Percentiles rank a stretch among this genome's conserved stretches.
Conservation (phyloP, 2,888 invertebrate genomes). For the Zootermopsis nevadensis region DNA sequence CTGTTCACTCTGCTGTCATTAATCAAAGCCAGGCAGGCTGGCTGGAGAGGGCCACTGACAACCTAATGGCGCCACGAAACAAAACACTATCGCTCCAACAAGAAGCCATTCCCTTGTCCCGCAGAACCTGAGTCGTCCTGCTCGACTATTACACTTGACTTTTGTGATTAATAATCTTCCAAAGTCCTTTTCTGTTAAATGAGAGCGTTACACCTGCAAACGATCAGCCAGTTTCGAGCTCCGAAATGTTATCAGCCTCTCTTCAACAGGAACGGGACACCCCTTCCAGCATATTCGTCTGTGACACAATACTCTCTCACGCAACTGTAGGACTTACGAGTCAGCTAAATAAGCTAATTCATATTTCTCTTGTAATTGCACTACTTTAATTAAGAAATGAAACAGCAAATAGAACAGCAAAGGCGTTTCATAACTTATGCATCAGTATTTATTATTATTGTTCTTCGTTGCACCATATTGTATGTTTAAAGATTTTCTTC, state of each 20-base stretch:
- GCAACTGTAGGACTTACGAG: too few relatives aligned
- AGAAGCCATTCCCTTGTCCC: slow-evolving; percentile 19
- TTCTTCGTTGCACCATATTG: too few relatives aligned
- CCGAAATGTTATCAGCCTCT: background rate
- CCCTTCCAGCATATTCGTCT: too few relatives aligned
- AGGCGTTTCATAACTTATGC: too few relatives aligned
- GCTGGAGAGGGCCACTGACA: slow-evolving; percentile 44
- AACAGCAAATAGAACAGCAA: too few relatives aligned
- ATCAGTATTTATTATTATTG: too few relatives aligned
- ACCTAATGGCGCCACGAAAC: slow-evolving; percentile 47
- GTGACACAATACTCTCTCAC: too few relatives aligned
- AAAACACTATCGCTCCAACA: slow-evolving; percentile 39
- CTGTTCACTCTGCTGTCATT: slow-evolving; percentile 45
- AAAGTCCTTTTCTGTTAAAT: slow-evolving; percentile 1
- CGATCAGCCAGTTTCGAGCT: background rate
- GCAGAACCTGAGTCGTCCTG: background rate
- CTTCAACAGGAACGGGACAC: slow-evolving; percentile 5
- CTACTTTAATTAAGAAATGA: too few relatives aligned
- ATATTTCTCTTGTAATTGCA: too few relatives aligned
- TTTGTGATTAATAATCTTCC: slow-evolving; percentile 35
- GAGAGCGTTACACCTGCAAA: background rate
- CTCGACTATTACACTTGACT: slow-evolving; percentile 5
- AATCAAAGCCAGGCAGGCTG: slow-evolving; percentile 39
- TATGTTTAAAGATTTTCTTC: too few relatives aligned
- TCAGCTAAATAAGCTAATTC: too few relatives aligned